Conservation (phyloP, 2,113 vertebrate genomes). For the Neogale vison region DNA sequence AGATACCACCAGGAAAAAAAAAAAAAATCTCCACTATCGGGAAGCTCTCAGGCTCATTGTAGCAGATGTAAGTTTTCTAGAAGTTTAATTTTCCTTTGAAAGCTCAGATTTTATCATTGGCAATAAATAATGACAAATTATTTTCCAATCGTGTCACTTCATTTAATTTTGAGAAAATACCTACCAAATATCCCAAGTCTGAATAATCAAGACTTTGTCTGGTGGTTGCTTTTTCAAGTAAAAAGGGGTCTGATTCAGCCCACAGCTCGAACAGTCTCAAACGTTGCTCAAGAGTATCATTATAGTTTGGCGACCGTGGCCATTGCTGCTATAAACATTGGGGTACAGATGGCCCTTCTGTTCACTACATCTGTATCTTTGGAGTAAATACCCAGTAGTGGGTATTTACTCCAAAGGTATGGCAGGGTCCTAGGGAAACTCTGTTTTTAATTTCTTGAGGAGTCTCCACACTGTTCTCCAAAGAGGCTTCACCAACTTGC, state of each 20-base stretch:
- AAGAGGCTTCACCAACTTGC: too few relatives aligned
- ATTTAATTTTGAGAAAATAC: conserved; percentile 33
- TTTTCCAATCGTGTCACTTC: not conserved
- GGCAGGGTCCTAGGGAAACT: too few relatives aligned
- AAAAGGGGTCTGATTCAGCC: not conserved
- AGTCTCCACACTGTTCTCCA: too few relatives aligned
- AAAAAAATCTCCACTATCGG: not conserved
- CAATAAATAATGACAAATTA: not conserved
- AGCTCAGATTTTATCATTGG: not conserved
- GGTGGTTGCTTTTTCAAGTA: not conserved
- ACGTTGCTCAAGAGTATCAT: not conserved
- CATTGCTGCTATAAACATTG: too few relatives aligned
- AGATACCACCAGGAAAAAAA: not conserved
- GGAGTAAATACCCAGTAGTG: too few relatives aligned
- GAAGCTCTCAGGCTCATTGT: not conserved
- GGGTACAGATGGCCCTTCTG: too few relatives aligned
- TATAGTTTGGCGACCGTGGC: too few relatives aligned
- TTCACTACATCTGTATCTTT: too few relatives aligned
- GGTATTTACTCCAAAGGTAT: too few relatives aligned
- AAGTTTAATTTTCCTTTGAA: not conserved
- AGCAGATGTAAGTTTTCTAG: not conserved
- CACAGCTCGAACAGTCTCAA: not conserved
- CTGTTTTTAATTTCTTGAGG: too few relatives aligned
- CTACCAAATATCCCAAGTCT: not conserved
- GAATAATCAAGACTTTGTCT: not conserved